These are phyloP conservation scores for Tinamus major DNA, from an alignment of 2,797 vertebrate genomes.

Conservation along the genomic window DNA sequence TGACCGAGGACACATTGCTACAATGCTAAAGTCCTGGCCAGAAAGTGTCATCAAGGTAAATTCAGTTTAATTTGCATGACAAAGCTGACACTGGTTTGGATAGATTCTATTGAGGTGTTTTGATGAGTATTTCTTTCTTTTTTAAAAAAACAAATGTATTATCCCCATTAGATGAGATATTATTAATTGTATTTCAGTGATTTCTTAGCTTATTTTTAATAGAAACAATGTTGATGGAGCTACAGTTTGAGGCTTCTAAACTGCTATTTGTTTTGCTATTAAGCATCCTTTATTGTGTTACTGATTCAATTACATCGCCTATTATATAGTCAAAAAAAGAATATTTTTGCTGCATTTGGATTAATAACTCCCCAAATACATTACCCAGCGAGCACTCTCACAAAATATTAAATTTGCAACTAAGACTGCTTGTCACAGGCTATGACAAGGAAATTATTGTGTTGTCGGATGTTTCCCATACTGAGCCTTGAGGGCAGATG, in stretches of 20 bases:
- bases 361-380: neutral
- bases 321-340: neutral
- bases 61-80: neutral
- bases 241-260: neutral
- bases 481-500: neutral
- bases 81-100: neutral
- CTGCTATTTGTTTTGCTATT: neutral
- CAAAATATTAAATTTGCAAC: neutral
- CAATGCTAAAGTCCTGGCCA: constrained; percentile 93
- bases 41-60: constrained; percentile 89
- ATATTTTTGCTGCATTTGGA: neutral
- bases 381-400: neutral
- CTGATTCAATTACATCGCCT: neutral
- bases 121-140: neutral
- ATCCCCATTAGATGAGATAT: neutral
- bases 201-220: neutral
- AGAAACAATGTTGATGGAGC: neutral
- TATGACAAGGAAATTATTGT: neutral
- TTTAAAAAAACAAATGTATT: neutral
- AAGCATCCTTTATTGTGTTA: neutral
- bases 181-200: neutral
- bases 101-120: neutral
- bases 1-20: constrained; percentile 90
- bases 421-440: neutral
- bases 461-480: neutral